Conservation (phyloP, 2,797 vertebrate genomes). For the Enteromius thamalakanensis region DNA sequence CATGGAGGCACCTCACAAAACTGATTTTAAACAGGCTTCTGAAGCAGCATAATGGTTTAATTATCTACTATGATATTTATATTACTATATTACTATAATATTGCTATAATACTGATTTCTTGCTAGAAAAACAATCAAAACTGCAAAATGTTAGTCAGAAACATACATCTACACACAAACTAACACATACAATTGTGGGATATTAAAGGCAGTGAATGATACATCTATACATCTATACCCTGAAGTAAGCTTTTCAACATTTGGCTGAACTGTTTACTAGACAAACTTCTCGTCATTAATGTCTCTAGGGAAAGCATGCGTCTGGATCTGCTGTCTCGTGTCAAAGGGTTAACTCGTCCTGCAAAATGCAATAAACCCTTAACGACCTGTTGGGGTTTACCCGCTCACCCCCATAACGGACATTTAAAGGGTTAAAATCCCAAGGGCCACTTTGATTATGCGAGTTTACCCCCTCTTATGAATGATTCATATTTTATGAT, state of each 20-base stretch:
- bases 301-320: neutral
- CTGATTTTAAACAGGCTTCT: too few species aligned
- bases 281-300: neutral
- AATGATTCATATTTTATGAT: conserved; percentile 60
- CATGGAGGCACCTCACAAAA: too few species aligned
- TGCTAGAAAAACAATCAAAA: too few species aligned
- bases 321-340: conserved; percentile 20
- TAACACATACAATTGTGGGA: too few species aligned
- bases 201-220: too few species aligned
- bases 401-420: conserved; percentile 21
- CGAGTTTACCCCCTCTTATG: conserved; percentile 47
- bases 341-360: conserved; percentile 47
- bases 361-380: conserved; percentile 31
- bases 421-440: conserved; percentile 55
- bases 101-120: too few species aligned
- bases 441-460: conserved; percentile 46
- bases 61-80: too few species aligned
- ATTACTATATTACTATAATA: too few species aligned
- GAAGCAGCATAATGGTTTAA: too few species aligned
- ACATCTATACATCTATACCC: neutral
- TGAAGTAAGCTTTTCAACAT: neutral
- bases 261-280: neutral
- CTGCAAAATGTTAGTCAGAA: too few species aligned
- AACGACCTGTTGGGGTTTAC: conserved; percentile 16
- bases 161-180: too few species aligned